Evolutionary conservation across 2,888 invertebrate species (phyloP).

Genomic region (Sminthurides aquaticus): DNA sequence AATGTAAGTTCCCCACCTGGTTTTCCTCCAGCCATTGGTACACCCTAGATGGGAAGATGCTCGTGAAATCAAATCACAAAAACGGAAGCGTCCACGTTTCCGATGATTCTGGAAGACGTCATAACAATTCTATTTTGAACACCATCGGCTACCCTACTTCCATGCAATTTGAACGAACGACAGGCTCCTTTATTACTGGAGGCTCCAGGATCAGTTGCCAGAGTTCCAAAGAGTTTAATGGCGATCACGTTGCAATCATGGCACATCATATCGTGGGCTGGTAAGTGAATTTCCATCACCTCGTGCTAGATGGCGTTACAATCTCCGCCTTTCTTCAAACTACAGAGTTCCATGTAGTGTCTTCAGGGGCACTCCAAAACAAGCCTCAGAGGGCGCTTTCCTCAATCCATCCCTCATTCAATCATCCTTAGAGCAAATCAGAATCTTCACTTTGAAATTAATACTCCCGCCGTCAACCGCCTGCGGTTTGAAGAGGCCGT

Average conservation of each 20-base stretch:
- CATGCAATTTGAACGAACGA: conserved; percentile 11
- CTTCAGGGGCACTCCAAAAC: no score
- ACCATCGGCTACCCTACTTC: conserved; percentile 42
- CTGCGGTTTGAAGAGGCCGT: no score
- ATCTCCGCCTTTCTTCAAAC: neutral
- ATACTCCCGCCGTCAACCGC: neutral
- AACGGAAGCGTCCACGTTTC: conserved; percentile 62
- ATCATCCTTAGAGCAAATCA: no score
- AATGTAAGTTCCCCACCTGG: conserved; percentile 72
- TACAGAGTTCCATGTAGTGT: no score
- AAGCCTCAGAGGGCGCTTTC: no score
- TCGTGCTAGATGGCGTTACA: neutral
- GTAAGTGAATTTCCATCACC: conserved; percentile 50
- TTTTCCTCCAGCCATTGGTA: conserved; percentile 74
- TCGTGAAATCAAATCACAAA: conserved; percentile 65
- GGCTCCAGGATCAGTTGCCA: conserved; percentile 38
- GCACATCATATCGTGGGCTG: conserved; percentile 71
- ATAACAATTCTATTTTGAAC: conserved; percentile 47
- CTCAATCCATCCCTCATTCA: no score
- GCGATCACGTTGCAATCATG: conserved; percentile 51
- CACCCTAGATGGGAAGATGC: conserved; percentile 59
- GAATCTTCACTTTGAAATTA: no score
- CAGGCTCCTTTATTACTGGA: conserved; percentile 29
- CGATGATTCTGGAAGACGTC: conserved; percentile 40
- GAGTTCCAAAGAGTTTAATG: conserved; percentile 35